phyloP scores from a whole-genome alignment of 1,140 invertebrate genomes.

The Lordiphosa clarofinis region DNA sequence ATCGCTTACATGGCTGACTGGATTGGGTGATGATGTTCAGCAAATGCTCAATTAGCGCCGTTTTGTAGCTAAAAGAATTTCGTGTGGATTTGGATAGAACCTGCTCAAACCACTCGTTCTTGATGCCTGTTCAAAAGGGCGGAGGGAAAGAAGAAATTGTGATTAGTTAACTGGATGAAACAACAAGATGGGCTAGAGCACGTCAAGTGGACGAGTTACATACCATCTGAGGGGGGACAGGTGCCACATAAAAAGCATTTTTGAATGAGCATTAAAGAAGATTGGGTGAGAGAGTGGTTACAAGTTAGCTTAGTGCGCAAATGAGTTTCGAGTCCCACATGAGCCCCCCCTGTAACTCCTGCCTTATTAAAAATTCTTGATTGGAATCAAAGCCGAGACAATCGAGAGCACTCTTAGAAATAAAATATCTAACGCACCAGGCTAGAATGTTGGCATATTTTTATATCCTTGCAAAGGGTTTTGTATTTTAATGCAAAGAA shows the following conservation, averaged over 20 bases:
- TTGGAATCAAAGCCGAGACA: too few species aligned
- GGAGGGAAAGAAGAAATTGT: not conserved
- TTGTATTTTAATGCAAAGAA: too few species aligned
- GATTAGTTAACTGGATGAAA: not conserved
- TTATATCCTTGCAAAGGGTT: too few species aligned
- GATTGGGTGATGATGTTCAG: slow-evolving; percentile 89
- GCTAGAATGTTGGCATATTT: too few species aligned
- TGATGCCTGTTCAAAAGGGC: slow-evolving; percentile 83
- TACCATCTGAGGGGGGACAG: slow-evolving; percentile 57
- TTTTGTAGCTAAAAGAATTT: slow-evolving; percentile 83
- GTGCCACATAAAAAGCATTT: slow-evolving; percentile 54
- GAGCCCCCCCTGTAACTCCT: not conserved
- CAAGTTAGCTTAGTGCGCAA: slow-evolving; percentile 19
- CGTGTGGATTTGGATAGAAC: slow-evolving; percentile 81
- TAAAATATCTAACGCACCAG: too few species aligned
- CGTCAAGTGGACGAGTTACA: slow-evolving; percentile 45
- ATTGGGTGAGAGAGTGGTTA: slow-evolving; percentile 31
- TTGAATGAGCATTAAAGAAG: slow-evolving; percentile 41
- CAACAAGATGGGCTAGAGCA: slow-evolving; percentile 18
- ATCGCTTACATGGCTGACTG: slow-evolving; percentile 87
- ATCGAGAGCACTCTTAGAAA: too few species aligned
- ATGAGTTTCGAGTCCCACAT: slow-evolving; percentile 16
- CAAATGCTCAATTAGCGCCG: slow-evolving; percentile 88
- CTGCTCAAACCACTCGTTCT: slow-evolving; percentile 86
- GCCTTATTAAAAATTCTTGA: too few species aligned